phyloP scores from a whole-genome alignment of 1,140 invertebrate species.

The Theocolax elegans region DNA sequence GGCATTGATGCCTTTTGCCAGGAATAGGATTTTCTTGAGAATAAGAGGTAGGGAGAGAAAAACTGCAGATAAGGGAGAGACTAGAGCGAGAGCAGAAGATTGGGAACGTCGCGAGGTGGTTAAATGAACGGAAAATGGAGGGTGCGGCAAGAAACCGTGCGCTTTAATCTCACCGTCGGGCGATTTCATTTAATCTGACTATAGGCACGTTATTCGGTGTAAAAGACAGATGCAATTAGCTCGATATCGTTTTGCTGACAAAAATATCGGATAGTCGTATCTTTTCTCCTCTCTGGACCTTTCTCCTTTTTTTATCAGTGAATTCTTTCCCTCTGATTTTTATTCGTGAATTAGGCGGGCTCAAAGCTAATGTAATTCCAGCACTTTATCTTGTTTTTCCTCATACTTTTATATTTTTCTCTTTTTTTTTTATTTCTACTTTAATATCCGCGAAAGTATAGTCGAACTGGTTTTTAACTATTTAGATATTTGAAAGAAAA shows the following conservation, averaged over 20 bases:
- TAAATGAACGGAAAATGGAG: slow-evolving; percentile 19
- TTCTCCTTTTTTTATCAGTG: slow-evolving; percentile 7
- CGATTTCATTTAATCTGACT: slow-evolving; percentile 54
- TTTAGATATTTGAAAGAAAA: background rate
- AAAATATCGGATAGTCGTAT: slow-evolving; percentile 58
- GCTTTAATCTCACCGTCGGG: slow-evolving; percentile 42
- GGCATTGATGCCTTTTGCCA: background rate
- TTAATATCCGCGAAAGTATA: background rate
- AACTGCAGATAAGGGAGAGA: too few relatives aligned
- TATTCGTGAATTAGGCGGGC: slow-evolving; percentile 19
- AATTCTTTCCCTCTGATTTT: background rate
- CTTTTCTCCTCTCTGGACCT: background rate
- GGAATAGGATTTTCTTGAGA: background rate
- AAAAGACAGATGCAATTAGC: slow-evolving; percentile 64
- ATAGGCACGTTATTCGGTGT: slow-evolving; percentile 46
- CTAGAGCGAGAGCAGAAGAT: background rate
- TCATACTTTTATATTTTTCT: too few relatives aligned
- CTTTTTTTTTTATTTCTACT: slow-evolving; percentile 18
- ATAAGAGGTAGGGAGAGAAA: background rate
- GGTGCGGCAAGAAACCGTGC: slow-evolving; percentile 7
- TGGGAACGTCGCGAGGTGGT: background rate
- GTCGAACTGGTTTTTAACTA: background rate
- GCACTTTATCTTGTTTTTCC: too few relatives aligned
- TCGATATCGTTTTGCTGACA: slow-evolving; percentile 63
- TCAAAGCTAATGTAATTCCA: slow-evolving; percentile 4